Evolutionary conservation across 1,140 invertebrate species (phyloP).

Genomic region (Camponotus vicinus): DNA sequence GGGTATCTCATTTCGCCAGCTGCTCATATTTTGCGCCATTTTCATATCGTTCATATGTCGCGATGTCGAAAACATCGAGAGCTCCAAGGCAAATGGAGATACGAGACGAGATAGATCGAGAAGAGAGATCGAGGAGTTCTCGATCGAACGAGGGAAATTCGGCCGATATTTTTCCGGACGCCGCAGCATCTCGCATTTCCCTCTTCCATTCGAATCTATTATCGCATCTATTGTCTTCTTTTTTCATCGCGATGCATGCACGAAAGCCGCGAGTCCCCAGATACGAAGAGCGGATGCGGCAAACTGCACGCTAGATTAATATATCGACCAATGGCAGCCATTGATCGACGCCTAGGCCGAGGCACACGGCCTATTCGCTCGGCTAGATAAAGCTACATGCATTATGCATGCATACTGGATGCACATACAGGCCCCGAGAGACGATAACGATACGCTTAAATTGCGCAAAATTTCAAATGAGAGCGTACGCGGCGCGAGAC

Average conservation of each 20-base stretch:
- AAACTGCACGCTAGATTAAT: slow-evolving; percentile 66
- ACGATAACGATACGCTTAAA: slow-evolving; percentile 51
- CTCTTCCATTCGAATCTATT: background rate
- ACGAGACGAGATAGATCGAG: background rate
- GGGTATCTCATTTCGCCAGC: background rate
- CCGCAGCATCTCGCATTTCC: background rate
- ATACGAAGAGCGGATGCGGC: slow-evolving; percentile 19
- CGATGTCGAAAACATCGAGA: background rate
- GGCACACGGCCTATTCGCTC: slow-evolving; percentile 47
- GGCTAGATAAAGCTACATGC: slow-evolving; percentile 70
- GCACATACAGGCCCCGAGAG: slow-evolving; percentile 32
- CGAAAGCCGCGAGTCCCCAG: slow-evolving; percentile 1
- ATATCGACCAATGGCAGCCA: slow-evolving; percentile 75
- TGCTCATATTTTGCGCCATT: background rate
- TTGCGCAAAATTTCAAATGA: slow-evolving; percentile 53
- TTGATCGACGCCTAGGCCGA: slow-evolving; percentile 68
- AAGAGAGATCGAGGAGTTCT: background rate
- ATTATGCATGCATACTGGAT: slow-evolving; percentile 66
- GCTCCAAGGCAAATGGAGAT: background rate
- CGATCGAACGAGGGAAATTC: background rate
- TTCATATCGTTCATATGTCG: slow-evolving; percentile 19
- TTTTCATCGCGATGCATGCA: background rate
- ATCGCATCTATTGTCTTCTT: background rate
- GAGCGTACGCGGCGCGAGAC: background rate
- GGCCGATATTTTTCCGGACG: background rate